Evolutionary conservation across 2,888 invertebrate genomes (phyloP).

Genomic region (Acanthosepion lycidas): DNA sequence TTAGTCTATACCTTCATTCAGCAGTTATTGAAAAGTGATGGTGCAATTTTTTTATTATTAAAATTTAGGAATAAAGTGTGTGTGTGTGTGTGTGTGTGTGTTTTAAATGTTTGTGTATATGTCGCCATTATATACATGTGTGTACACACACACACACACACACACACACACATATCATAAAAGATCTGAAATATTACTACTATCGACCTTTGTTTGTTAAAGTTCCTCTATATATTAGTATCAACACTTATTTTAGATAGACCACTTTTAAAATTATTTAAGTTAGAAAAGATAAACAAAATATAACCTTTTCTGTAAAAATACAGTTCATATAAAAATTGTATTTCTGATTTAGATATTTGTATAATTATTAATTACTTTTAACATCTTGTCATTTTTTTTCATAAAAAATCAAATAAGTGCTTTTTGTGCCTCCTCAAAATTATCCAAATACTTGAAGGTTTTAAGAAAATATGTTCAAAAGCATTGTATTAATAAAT

Average conservation of each 20-base stretch:
- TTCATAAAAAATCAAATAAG: neutral
- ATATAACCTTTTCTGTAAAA: neutral
- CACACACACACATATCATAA: too few relatives aligned
- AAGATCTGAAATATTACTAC: too few relatives aligned
- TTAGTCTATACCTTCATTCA: constrained; percentile 2
- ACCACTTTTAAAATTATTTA: neutral
- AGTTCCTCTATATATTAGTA: neutral
- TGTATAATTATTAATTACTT: neutral
- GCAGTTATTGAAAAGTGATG: constrained; percentile 16
- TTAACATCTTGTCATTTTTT: neutral
- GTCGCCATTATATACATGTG: neutral
- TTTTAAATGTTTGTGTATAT: neutral
- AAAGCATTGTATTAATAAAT: neutral
- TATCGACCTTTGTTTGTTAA: neutral
- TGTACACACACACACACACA: too few relatives aligned
- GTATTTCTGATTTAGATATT: neutral
- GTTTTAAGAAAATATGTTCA: neutral
- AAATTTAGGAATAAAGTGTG: neutral
- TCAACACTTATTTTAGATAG: neutral
- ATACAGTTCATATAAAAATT: neutral
- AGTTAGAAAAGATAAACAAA: neutral
- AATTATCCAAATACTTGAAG: neutral
- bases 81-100: neutral
- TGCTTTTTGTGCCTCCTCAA: neutral
- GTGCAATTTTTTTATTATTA: constrained; percentile 14